Base-by-base conservation (phyloP, 2,888 invertebrate species). In the Odontomyia ornata region DNA sequence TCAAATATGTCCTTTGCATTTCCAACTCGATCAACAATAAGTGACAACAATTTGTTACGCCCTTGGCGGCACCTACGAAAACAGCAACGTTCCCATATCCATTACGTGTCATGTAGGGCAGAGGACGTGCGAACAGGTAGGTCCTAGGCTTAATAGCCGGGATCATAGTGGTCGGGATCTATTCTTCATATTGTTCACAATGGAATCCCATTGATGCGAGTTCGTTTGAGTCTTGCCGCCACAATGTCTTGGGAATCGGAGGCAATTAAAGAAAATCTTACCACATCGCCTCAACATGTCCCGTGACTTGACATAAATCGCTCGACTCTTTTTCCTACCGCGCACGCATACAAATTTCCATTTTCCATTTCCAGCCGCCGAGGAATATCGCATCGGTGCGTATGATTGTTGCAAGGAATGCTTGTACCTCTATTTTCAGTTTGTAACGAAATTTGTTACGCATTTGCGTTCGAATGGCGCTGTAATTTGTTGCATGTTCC, bases 41-140 rank as follows among this genome's bases (percentile, higher is more conserved):
- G 76, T 78, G 78, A 78, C 78, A 78, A 64, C 25, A 76, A 78
- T 78, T 78, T 76, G 78, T 69, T 76, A 76, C 78, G 75, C 78
- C 78, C 57, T 56, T 57, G 52, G 57, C 76, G 67, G 65, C 52
- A 46, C 15, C 75, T 4, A 75, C 2, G 28, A 13, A 36, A 43
- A 65, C 43, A 23, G 36, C 52, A 67, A 65, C 36, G 43, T 27
- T 23, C 21, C 21, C 15, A 23, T 28, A 57, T 11, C 15, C n/a
- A 21, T 27, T 30, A 18, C 7, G 15, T 18, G 21, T 43, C 28
- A 56, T 72, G 36, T 23, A 25, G 52, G 47, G 52, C 21, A 52
- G 23, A 73, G 57, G 73, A 71, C 77, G 75, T 77, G 75, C 77
- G 78, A 78, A 78, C 78, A 78, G 77, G 78, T 78, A 78, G 78